Conservation (phyloP, 1,140 invertebrate species). For the Mya arenaria region DNA sequence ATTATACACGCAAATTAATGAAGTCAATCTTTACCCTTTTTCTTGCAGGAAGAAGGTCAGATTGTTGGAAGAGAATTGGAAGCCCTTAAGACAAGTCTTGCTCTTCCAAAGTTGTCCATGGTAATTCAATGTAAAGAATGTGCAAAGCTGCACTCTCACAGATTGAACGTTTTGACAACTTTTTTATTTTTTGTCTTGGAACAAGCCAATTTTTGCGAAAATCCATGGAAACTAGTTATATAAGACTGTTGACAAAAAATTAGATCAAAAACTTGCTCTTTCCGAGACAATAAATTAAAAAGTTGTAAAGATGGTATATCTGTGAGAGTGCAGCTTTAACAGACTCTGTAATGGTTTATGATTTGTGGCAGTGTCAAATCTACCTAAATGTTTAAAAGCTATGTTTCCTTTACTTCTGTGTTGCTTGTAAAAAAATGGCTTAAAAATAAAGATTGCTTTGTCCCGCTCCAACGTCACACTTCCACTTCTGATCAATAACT, state of each 20-base stretch:
- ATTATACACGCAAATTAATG: not conserved
- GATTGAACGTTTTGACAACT: not conserved
- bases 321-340: too few species aligned
- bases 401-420: too few species aligned
- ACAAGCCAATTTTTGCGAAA: not conserved
- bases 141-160: not conserved
- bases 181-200: not conserved
- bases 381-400: too few species aligned
- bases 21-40: not conserved
- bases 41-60: slow-evolving; percentile 32
- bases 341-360: too few species aligned
- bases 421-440: too few species aligned
- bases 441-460: too few species aligned
- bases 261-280: not conserved
- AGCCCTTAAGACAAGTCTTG: slow-evolving; percentile 17
- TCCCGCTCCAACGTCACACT: too few species aligned
- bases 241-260: not conserved
- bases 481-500: too few species aligned
- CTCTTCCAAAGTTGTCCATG: slow-evolving; percentile 32
- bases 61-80: slow-evolving; percentile 39
- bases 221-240: too few species aligned
- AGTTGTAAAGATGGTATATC: not conserved
- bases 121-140: not conserved
- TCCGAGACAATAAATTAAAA: not conserved
- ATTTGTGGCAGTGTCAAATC: too few species aligned